Evolutionary conservation across 2,113 vertebrate species (phyloP).

Genomic region (Aegotheles bennettii): DNA sequence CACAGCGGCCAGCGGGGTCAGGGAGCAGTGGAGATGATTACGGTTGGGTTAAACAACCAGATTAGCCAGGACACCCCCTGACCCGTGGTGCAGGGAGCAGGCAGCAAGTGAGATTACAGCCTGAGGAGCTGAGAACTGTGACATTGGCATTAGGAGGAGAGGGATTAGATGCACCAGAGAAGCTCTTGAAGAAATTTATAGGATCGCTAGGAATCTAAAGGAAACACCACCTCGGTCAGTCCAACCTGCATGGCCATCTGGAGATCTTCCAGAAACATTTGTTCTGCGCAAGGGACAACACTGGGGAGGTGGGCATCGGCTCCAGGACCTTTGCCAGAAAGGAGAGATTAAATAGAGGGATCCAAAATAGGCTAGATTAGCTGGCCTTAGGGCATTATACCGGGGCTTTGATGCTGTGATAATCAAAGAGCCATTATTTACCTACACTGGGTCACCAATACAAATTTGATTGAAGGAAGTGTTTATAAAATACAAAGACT

Average conservation of each 20-base stretch:
- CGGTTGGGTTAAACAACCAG: conserved; percentile 40
- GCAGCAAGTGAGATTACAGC: conserved; percentile 16
- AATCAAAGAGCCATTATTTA: conserved; percentile 47
- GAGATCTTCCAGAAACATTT: neutral
- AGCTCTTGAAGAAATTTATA: neutral
- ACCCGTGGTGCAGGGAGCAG: neutral
- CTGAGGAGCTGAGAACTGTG: neutral
- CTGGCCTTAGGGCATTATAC: conserved; percentile 51
- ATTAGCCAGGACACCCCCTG: conserved; percentile 46
- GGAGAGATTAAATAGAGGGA: conserved; percentile 53
- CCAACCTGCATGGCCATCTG: neutral
- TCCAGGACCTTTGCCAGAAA: conserved; percentile 53
- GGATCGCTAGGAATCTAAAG: neutral
- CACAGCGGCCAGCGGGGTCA: neutral
- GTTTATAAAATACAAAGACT: neutral
- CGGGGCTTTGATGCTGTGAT: neutral
- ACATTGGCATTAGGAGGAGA: neutral
- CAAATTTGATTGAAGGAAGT: neutral
- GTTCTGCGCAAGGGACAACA: neutral
- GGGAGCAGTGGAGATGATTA: neutral
- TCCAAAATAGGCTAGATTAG: conserved; percentile 69
- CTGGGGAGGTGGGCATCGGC: neutral
- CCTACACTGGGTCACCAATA: neutral
- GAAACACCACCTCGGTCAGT: fast-evolving
- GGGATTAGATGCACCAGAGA: neutral